Conservation (phyloP, 2,888 invertebrate species). For the Flabesymbios commensalis region DNA sequence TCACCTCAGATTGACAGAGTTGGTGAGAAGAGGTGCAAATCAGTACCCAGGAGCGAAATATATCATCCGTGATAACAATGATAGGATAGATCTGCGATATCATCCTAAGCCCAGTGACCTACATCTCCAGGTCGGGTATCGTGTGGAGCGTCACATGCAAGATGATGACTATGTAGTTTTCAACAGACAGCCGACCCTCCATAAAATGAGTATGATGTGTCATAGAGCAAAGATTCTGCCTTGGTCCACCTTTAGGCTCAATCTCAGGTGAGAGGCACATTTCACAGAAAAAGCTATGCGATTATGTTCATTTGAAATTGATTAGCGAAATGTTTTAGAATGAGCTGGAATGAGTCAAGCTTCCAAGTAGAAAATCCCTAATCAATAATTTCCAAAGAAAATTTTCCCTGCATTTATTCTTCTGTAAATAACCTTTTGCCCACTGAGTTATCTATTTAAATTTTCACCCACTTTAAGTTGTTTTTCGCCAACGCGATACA, state of each 20-base stretch:
- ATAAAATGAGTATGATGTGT: conserved; percentile 99
- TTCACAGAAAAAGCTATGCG: not conserved
- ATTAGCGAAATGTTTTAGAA: no score
- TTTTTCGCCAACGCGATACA: no score
- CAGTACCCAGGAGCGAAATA: conserved; percentile 99
- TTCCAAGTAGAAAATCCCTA: no score
- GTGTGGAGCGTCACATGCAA: conserved; percentile 93
- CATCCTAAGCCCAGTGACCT: conserved; percentile 80
- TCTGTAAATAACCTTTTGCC: no score
- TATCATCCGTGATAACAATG: conserved; percentile 97
- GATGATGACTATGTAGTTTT: conserved; percentile 98
- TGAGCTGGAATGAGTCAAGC: no score
- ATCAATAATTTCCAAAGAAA: no score
- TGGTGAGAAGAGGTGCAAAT: conserved; percentile 94
- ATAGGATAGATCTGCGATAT: conserved; percentile 95
- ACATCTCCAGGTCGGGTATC: conserved; percentile 60
- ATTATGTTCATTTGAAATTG: no score
- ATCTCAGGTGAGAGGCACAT: conserved; percentile 80
- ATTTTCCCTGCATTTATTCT: no score
- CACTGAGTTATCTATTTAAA: no score
- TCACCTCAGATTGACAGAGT: conserved; percentile 75
- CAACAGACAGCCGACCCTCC: conserved; percentile 98
- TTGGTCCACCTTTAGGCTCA: conserved; percentile 99
- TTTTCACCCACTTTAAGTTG: no score
- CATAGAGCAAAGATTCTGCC: conserved; percentile 85